Evolutionary conservation across 2,888 invertebrate genomes (phyloP).

Genomic region (Orthosia incerta): DNA sequence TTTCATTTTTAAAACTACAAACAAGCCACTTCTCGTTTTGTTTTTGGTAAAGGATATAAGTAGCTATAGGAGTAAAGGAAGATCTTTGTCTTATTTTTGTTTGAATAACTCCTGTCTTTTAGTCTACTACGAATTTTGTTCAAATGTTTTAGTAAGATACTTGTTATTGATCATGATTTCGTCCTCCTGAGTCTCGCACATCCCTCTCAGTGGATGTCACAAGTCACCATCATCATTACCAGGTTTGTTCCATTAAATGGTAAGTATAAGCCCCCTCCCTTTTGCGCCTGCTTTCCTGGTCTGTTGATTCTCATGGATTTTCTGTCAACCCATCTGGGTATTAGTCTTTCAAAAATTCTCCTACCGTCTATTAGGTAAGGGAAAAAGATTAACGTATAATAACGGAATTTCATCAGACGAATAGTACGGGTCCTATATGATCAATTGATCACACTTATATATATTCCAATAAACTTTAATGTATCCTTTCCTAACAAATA

Average conservation of each 20-base stretch:
- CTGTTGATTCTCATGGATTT: background rate
- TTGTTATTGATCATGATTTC: background rate
- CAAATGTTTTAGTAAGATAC: background rate
- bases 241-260: background rate
- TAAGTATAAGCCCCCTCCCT: background rate
- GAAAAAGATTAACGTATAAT: background rate
- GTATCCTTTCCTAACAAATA: background rate
- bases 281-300: background rate
- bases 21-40: conserved; percentile 67
- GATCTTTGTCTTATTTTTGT: conserved; percentile 47
- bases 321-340: background rate
- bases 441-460: background rate
- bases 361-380: background rate
- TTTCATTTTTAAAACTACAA: conserved; percentile 72
- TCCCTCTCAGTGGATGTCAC: too few relatives aligned
- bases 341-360: background rate
- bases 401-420: background rate
- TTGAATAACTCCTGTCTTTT: conserved; percentile 41
- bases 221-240: background rate
- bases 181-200: background rate
- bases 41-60: conserved; percentile 52
- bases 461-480: background rate
- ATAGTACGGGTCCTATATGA: too few relatives aligned
- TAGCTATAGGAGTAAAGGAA: conserved; percentile 35
- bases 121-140: background rate